Base-by-base conservation (phyloP, 92 coral and sea anemone species). In the Paragorgia papillata region DNA sequence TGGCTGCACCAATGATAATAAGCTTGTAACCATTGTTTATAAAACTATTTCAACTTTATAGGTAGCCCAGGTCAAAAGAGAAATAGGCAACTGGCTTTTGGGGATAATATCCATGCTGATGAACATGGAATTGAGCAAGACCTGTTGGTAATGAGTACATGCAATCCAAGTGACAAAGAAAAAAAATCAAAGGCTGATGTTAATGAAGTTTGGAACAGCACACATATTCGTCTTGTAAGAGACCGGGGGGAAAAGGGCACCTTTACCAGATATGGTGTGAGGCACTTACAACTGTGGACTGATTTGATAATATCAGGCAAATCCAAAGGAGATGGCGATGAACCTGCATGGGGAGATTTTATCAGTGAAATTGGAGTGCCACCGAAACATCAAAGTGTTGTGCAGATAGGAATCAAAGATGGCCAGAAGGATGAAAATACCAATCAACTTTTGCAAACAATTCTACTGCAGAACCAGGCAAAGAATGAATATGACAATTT, bases 201-300 rank as follows among this genome's bases (percentile, higher is more conserved):
- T 2, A 75, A 57, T 60, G 81, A 75, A 14, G 19, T 71, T 18
- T 84, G 84, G 88, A 84, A 84, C 70, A 79, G 74, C 54, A 55
- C 31, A 12, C 88, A 84, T 40, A 32, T 64, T 20, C 74, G n/a
- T 25, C 48, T 84, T 0, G 81, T 84, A 19, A 24, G 85, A 22
- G 85, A 84, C 51, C 80, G 79, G 15, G 88, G 70, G 39, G 79
- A 61, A 57, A 79, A 71, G 41, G 88, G 88, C 18, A 62, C 63
- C 7, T 26, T 78, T 5, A 27, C 57, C 57, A 50, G 88, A 55
- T 84, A 84, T 64, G 76, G 77, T 34, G 62, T 53, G 8, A 51
- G 79, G 26, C 84, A 84, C 48, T 70, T 84, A 19, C 79, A 84
- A 39, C 56, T 85, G 15, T 85, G 85, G 89, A 85, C 89, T 5